A percentile compares a stretch with the other conserved stretches of the same genome.
Conservation (phyloP, 2,797 vertebrate species). For the Denticeps clupeoides region DNA sequence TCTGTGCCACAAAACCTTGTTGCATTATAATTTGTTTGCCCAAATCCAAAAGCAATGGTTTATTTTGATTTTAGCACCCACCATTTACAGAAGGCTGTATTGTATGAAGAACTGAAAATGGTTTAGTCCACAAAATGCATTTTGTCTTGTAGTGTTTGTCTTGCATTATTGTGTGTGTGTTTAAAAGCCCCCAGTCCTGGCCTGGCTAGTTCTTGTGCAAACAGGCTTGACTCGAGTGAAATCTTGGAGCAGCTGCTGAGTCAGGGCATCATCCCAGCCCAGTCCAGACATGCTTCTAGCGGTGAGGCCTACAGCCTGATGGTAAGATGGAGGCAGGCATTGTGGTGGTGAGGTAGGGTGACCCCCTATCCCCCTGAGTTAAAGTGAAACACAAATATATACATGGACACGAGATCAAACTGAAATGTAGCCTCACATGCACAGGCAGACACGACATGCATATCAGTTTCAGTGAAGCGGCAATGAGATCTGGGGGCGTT, state of each 20-base stretch:
- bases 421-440: too few relatives aligned
- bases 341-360: too few relatives aligned
- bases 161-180: not conserved
- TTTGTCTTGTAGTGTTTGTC: not conserved
- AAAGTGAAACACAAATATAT: too few relatives aligned
- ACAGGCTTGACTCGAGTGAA: conserved; percentile 59
- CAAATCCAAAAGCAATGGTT: not conserved
- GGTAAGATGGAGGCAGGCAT: too few relatives aligned
- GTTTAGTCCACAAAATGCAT: not conserved
- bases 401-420: too few relatives aligned
- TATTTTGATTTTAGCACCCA: not conserved
- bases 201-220: conserved; percentile 31
- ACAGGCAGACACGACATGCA: too few relatives aligned
- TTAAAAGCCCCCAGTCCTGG: conserved; percentile 25
- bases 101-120: not conserved
- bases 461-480: too few relatives aligned
- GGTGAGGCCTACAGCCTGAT: conserved; percentile 58
- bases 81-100: not conserved
- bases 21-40: too few relatives aligned
- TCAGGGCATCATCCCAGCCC: conserved; percentile 69
- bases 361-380: too few relatives aligned
- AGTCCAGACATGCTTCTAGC: conserved; percentile 35
- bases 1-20: too few relatives aligned
- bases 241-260: conserved; percentile 72
- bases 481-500: too few relatives aligned